phyloP scores from a whole-genome alignment of 2,888 invertebrate species.

The Frankliniella fusca region DNA sequence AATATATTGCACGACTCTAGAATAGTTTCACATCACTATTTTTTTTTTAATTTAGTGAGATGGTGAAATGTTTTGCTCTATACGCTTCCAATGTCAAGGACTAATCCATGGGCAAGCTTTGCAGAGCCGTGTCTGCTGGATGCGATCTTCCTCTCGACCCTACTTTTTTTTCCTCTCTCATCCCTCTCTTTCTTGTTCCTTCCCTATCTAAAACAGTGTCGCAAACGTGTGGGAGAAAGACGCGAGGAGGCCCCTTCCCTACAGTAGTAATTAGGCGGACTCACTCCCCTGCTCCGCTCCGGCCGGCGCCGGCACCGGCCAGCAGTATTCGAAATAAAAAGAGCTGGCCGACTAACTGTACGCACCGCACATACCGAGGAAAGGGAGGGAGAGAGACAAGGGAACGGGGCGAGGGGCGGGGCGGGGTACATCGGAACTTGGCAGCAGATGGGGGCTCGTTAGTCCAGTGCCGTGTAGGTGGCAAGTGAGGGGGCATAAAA shows the following conservation, averaged over 20 bases:
- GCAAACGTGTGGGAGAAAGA: too few species aligned
- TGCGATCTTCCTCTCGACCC: background rate
- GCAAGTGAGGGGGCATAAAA: conserved; percentile 19
- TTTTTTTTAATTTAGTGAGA: too few species aligned
- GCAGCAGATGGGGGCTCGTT: conserved; percentile 9
- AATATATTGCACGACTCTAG: too few species aligned
- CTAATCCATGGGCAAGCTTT: too few species aligned
- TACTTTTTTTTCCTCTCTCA: background rate
- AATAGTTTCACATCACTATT: too few species aligned
- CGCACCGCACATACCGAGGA: background rate
- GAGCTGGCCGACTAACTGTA: background rate
- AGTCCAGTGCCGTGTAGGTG: conserved; percentile 9
- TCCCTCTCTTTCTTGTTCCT: background rate
- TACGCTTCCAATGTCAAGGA: too few species aligned
- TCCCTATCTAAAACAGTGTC: too few species aligned
- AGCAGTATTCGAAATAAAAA: background rate
- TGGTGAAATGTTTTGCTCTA: too few species aligned
- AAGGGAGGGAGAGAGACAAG: background rate
- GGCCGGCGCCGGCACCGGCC: background rate
- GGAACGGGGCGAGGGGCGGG: background rate
- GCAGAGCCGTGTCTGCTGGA: too few species aligned
- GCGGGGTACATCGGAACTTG: background rate
- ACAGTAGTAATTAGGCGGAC: background rate
- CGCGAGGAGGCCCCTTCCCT: too few species aligned
- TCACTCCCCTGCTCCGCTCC: background rate